These are phyloP conservation scores for Sceliomorpha sp. DNA, from an alignment of 2,888 invertebrate species.

Conservation along the genomic window DNA sequence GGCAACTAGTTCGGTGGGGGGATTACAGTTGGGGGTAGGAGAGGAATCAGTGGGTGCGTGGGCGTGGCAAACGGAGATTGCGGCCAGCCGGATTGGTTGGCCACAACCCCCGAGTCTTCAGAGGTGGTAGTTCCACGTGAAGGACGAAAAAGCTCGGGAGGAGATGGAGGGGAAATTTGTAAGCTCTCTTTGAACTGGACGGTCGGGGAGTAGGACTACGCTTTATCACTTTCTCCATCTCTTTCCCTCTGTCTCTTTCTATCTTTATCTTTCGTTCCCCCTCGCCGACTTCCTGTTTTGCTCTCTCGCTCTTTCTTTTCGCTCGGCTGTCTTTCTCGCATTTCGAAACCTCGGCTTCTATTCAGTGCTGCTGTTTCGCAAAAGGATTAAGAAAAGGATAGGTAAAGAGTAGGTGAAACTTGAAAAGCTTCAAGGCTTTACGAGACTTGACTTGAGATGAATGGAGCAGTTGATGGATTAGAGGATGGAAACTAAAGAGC, in stretches of 20 bases:
- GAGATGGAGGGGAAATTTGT: slow-evolving; percentile 72
- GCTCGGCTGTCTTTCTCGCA: slow-evolving; percentile 17
- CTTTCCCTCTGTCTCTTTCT: slow-evolving; percentile 60
- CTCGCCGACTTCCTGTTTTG: slow-evolving; percentile 48
- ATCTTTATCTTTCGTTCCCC: slow-evolving; percentile 66
- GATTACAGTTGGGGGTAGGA: slow-evolving; percentile 55
- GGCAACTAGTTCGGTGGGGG: slow-evolving; percentile 33
- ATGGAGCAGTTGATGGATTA: slow-evolving; percentile 51
- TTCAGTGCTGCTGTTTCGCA: slow-evolving; percentile 54
- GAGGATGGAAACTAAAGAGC: slow-evolving; percentile 37
- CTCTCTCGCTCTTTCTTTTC: slow-evolving; percentile 26
- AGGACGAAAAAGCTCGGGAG: slow-evolving; percentile 66
- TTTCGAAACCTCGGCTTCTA: slow-evolving; percentile 56
- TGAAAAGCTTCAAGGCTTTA: slow-evolving; percentile 67
- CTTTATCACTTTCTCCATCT: slow-evolving; percentile 33
- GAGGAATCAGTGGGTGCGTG: slow-evolving; percentile 73
- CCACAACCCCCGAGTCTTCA: slow-evolving; percentile 69
- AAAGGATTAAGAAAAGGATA: slow-evolving; percentile 73
- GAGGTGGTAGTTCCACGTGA: slow-evolving; percentile 54
- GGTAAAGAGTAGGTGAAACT: slow-evolving; percentile 69
- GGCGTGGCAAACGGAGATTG: slow-evolving; percentile 76
- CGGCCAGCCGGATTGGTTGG: slow-evolving; percentile 74
- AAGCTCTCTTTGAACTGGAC: slow-evolving; percentile 72
- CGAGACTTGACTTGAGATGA: slow-evolving; percentile 38
- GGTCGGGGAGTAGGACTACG: slow-evolving; percentile 53